Conservation (phyloP, 2,113 vertebrate species). For the Tenebrosternarchus preto region DNA sequence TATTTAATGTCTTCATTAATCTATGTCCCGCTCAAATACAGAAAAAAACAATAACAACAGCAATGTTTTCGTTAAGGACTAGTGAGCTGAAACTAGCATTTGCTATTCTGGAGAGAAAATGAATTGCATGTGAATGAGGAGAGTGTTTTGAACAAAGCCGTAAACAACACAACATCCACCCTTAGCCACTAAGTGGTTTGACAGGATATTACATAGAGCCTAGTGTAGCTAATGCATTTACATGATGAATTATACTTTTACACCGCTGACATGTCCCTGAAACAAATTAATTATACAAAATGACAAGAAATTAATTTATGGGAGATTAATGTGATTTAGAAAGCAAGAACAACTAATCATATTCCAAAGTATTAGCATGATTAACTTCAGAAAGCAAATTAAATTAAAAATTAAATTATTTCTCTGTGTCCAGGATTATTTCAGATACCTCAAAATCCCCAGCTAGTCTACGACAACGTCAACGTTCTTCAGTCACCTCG, state of each 20-base stretch:
- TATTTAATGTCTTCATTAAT: constrained; percentile 72
- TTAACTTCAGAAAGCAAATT: background rate
- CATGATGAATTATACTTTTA: constrained; percentile 34
- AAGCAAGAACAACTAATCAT: constrained; percentile 16
- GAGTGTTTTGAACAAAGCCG: background rate
- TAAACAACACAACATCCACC: background rate
- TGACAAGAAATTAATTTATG: constrained; percentile 25
- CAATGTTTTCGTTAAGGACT: constrained; percentile 63
- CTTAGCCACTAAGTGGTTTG: constrained; percentile 18
- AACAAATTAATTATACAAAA: constrained; percentile 22
- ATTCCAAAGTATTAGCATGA: background rate
- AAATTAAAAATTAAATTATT: background rate
- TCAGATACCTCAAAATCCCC: background rate
- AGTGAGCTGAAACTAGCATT: constrained; percentile 47
- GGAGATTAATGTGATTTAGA: constrained; percentile 27
- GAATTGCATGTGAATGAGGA: constrained; percentile 2
- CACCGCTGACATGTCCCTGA: constrained; percentile 5
- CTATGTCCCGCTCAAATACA: constrained; percentile 66
- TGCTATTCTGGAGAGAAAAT: background rate
- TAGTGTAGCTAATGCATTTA: constrained; percentile 39
- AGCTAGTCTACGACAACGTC: background rate
- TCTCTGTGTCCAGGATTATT: background rate
- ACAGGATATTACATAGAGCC: constrained; percentile 28
- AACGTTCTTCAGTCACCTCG: no score
- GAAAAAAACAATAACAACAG: constrained; percentile 59